Conservation (phyloP, 2,888 invertebrate species). For the Epirrhoe alternata region DNA sequence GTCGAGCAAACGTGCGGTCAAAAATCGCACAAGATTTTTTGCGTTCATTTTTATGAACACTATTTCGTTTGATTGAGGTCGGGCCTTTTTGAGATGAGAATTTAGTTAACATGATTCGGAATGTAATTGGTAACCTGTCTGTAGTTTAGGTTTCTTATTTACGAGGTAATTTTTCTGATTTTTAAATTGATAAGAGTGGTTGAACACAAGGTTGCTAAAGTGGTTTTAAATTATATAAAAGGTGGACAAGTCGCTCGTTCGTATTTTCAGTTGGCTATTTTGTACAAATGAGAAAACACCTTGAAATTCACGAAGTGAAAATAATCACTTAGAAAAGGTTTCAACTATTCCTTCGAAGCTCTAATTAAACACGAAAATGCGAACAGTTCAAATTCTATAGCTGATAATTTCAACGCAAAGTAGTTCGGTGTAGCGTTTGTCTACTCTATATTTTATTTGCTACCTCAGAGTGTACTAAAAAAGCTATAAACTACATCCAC, state of each 20-base stretch:
- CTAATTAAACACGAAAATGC: conserved; percentile 37
- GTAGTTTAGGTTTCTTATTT: conserved; percentile 14
- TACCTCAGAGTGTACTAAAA: conserved; percentile 23
- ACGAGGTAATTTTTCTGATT: conserved; percentile 3
- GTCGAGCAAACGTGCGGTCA: conserved; percentile 54
- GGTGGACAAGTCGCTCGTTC: conserved; percentile 41
- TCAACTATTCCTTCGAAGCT: conserved; percentile 33
- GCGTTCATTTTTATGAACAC: conserved; percentile 20
- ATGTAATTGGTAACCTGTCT: conserved; percentile 18
- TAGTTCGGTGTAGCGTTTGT: background rate
- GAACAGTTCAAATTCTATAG: conserved; percentile 16
- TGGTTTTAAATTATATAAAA: conserved; percentile 2
- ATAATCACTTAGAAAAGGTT: conserved; percentile 46
- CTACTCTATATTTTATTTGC: conserved; percentile 14
- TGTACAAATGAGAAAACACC: conserved; percentile 55
- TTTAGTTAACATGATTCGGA: conserved; percentile 13
- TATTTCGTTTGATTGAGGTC: conserved; percentile 31
- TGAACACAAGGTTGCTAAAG: background rate
- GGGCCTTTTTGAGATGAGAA: conserved; percentile 18
- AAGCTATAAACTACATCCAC: conserved; percentile 14
- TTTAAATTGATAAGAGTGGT: background rate
- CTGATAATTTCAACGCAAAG: background rate
- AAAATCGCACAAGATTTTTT: conserved; percentile 36
- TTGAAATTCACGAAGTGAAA: conserved; percentile 52
- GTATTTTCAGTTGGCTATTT: conserved; percentile 38